Conservation (phyloP, 2,888 invertebrate genomes). For the Diabrotica balteata region DNA sequence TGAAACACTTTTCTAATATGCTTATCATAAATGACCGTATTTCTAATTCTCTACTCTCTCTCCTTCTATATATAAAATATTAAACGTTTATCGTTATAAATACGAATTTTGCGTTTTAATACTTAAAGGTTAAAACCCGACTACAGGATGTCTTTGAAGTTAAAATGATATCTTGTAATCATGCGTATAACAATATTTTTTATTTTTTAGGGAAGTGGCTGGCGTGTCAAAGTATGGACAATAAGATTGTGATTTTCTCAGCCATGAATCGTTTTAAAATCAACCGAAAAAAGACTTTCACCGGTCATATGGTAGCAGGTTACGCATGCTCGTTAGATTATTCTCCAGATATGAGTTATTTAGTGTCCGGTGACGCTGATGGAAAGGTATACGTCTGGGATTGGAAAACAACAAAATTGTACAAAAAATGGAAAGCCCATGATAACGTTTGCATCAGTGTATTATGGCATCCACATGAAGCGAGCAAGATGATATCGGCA, state of each 20-base stretch:
- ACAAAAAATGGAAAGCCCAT: constrained; percentile 99
- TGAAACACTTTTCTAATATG: too few species aligned
- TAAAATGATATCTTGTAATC: too few species aligned
- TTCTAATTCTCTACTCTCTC: too few species aligned
- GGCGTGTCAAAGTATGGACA: constrained; percentile 99
- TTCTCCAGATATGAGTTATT: constrained; percentile 98
- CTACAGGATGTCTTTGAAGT: too few species aligned
- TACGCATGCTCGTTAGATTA: constrained; percentile 97
- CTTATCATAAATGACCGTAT: too few species aligned
- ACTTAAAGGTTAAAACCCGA: too few species aligned
- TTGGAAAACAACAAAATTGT: constrained; percentile 98
- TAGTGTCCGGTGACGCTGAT: constrained; percentile 98
- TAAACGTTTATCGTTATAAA: too few species aligned
- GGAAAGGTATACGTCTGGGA: constrained; percentile 99
- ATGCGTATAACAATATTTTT: neutral
- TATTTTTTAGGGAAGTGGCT: constrained; percentile 79
- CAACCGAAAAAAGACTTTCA: constrained; percentile 97
- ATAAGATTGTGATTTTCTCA: constrained; percentile 97
- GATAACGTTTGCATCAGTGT: constrained; percentile 95
- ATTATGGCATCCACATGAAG: constrained; percentile 99
- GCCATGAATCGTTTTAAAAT: constrained; percentile 97
- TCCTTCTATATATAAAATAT: too few species aligned
- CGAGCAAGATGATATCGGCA: constrained; percentile 95
- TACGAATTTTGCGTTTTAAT: too few species aligned
- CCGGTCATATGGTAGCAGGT: constrained; percentile 99